Base-by-base conservation (phyloP, 2,797 vertebrate genomes). In the Carduelis carduelis region DNA sequence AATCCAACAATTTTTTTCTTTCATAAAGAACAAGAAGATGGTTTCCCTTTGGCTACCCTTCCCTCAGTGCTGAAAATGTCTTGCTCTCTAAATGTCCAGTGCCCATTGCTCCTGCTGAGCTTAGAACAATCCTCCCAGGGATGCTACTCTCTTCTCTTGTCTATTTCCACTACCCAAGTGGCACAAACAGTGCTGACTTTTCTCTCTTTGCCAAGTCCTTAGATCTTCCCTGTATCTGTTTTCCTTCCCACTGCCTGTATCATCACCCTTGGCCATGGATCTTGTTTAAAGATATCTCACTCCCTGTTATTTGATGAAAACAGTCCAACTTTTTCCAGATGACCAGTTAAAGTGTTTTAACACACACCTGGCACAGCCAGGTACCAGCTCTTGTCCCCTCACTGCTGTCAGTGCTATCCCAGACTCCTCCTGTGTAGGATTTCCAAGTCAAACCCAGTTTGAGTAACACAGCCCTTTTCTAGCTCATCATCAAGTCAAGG, bases 341-440 rank as follows among this genome's bases (percentile, higher is more conserved):
- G 65, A n/a, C 53, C 32, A 44, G 43, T 10, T 44, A 20, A 44
- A 44, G 43, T 44, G 43, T 44, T 44, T 44, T 44, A 44, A 20
- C 43, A 44, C 19, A 44, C 43, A 44, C 43, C 43, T 44, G 43
- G 43, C 15, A 3, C 1, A 14, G 41, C 22, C 61, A 77, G 47
- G 14, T 74, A 21, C 15, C 37, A 72, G 76, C 26, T 74, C 80
- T 30, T 69, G 39, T 23, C 26, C 34, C 22, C 27, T 80, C 18
- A 8, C 9, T 2, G 0, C 32, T 26, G 13, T 21, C 34, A 52
- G 9, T 35, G 64, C 41, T 15, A 2, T 5, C n/a, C 14, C 41
- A 26, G 21, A 12, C 49, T 44, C 34, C 24, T 75, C 60, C 64
- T 28, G 22, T 37, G 34, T 3, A 9, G n/a, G 30, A 30, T 53